Conservation (phyloP, 2,888 invertebrate genomes). For the Nomada ruficornis region DNA sequence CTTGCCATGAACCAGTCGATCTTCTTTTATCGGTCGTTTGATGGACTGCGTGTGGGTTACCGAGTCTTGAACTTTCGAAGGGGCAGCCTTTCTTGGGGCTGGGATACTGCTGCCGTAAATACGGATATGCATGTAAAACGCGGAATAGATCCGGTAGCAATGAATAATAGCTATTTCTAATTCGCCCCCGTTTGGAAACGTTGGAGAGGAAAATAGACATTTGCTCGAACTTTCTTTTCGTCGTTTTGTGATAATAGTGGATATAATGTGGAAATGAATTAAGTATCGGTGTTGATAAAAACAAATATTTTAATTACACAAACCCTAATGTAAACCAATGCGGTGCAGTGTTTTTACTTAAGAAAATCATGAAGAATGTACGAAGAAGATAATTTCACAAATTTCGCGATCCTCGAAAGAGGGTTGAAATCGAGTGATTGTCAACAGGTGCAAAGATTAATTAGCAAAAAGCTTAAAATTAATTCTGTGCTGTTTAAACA, state of each 20-base stretch:
- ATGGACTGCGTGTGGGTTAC: constrained; percentile 3
- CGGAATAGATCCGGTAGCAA: background rate
- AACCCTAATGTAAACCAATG: too few species aligned
- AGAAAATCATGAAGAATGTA: too few species aligned
- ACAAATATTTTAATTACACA: too few species aligned
- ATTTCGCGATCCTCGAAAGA: background rate
- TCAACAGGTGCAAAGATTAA: background rate
- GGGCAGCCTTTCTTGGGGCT: background rate
- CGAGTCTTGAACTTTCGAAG: constrained; percentile 5
- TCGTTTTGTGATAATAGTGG: too few species aligned
- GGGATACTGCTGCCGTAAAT: background rate
- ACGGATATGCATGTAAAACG: constrained; percentile 1
- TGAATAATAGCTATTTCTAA: background rate
- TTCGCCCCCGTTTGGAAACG: too few species aligned
- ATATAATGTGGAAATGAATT: too few species aligned
- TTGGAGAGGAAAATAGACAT: background rate
- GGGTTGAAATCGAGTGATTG: background rate
- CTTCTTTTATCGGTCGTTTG: constrained; percentile 33
- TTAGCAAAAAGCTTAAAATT: background rate
- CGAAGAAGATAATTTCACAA: background rate
- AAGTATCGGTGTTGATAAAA: too few species aligned
- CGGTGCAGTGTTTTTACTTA: too few species aligned
- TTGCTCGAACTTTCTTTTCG: background rate
- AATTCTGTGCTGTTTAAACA: constrained; percentile 6
- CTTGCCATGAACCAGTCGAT: constrained; percentile 4